These are phyloP conservation scores for Cnemophilus loriae DNA, from an alignment of 2,113 vertebrate genomes.

Conservation along the genomic window DNA sequence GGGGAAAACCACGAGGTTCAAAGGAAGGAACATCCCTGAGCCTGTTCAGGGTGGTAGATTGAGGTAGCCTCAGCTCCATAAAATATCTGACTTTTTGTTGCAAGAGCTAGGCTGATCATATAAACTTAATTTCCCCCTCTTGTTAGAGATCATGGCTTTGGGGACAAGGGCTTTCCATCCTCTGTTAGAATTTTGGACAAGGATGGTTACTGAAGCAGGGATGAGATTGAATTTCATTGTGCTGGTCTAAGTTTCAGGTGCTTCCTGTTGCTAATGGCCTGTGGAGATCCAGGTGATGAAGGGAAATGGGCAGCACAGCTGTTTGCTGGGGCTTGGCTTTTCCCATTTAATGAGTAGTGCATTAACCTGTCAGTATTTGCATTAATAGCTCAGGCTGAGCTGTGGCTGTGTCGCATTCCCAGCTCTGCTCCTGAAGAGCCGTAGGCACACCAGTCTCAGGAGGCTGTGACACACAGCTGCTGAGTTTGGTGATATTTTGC, in stretches of 20 bases:
- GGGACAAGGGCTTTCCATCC: not conserved
- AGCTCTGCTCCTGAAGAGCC: not conserved
- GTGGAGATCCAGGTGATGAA: not conserved
- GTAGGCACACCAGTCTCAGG: accelerated
- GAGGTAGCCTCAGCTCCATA: not conserved
- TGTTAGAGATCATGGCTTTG: not conserved
- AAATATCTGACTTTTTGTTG: not conserved
- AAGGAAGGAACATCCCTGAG: not conserved
- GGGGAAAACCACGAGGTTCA: not conserved
- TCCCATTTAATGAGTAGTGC: not conserved
- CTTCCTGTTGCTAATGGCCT: not conserved
- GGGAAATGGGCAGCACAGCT: not conserved
- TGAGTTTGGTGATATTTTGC: not conserved
- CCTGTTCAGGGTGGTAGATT: not conserved
- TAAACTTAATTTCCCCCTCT: not conserved
- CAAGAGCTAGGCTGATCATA: not conserved
- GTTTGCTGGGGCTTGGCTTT: not conserved
- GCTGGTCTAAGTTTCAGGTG: not conserved
- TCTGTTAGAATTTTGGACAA: not conserved
- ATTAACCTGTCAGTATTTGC: not conserved
- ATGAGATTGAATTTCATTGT: not conserved
- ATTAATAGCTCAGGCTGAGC: not conserved
- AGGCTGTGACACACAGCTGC: accelerated
- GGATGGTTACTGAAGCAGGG: not conserved
- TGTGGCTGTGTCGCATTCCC: not conserved